Evolutionary conservation across 2,113 vertebrate genomes (phyloP), one percentile per base, ranked within the genome.

Genomic region (Cyanocitta stelleri): DNA sequence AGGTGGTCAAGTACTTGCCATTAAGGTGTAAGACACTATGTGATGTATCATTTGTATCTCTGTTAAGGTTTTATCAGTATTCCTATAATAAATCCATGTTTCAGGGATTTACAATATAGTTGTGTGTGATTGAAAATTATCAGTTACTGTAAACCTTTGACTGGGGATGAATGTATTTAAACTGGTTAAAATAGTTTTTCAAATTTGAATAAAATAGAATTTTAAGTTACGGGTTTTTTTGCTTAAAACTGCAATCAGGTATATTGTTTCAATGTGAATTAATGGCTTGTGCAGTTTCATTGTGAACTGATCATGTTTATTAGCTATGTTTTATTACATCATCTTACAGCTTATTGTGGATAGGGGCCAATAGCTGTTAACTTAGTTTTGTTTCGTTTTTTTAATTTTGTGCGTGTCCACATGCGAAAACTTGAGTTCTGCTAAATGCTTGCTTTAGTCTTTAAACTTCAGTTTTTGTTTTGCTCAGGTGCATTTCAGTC

Each of bases 31-130:
- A 94, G 81, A 94, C 67, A 33, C 75, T 74, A 16, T 90, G 82
- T 86, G 89, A 93, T 86, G 32, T 95, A 87, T 90, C 84, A 94
- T 88, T 93, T 95, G 86, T 96, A 93, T 95, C 74, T 95, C 68
- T 97, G 90, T 94, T 86, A 95, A 96, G 92, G 90, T 97, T 97
- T 97, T 96, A 94, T 95, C 97, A 97, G 84, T 97, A 94, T 97
- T 97, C 66, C 81, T 95, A 19, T 83, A 94, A 96, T 96, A 97
- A 97, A 97, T 96, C 87, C 87, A 37, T 77, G 52, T 95, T 97
- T 96, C 93, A 96, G 96, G 96, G 96, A 91, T 97, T 97, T 94
- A 93, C 67, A 55, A 12, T 59, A 91, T 91, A 72, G 68, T 90
- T 95, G 88, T 94, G 76, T 86, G 76, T 94, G 85, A 68, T 82